These are phyloP conservation scores for Eueremaeus valkanovi DNA, from an alignment of 2,888 invertebrate species.

Conservation along the genomic window DNA sequence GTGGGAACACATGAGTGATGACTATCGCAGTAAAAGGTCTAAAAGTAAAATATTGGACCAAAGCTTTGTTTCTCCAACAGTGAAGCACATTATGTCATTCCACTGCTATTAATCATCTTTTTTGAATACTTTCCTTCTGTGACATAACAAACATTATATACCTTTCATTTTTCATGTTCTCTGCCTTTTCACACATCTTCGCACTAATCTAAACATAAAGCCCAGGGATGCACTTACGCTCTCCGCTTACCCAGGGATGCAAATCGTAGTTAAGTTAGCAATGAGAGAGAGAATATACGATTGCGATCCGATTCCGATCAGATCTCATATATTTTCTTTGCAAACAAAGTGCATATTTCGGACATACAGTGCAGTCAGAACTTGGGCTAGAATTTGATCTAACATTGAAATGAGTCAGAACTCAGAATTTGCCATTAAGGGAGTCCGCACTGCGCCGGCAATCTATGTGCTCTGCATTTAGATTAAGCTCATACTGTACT, in stretches of 20 bases:
- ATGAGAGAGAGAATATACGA: background rate
- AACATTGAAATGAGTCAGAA: background rate
- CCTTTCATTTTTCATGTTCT: background rate
- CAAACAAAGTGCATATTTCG: too few relatives aligned
- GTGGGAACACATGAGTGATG: background rate
- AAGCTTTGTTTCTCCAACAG: background rate
- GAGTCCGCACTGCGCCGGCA: background rate
- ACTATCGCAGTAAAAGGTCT: background rate
- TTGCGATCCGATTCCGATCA: too few relatives aligned
- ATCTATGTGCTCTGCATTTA: background rate
- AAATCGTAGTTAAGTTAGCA: background rate
- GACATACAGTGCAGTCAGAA: background rate
- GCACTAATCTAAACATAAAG: background rate
- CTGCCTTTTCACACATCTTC: background rate
- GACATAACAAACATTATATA: background rate
- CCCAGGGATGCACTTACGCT: too few relatives aligned
- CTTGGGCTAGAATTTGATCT: background rate
- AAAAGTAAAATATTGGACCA: too few relatives aligned
- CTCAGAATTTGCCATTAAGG: background rate
- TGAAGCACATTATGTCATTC: constrained; percentile 9
- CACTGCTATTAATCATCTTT: background rate
- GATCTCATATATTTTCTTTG: too few relatives aligned
- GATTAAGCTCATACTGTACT: background rate
- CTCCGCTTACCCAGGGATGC: background rate
- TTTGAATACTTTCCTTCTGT: background rate